Base-by-base conservation (phyloP, 2,113 vertebrate genomes). In the Myxocyprinus asiaticus region DNA sequence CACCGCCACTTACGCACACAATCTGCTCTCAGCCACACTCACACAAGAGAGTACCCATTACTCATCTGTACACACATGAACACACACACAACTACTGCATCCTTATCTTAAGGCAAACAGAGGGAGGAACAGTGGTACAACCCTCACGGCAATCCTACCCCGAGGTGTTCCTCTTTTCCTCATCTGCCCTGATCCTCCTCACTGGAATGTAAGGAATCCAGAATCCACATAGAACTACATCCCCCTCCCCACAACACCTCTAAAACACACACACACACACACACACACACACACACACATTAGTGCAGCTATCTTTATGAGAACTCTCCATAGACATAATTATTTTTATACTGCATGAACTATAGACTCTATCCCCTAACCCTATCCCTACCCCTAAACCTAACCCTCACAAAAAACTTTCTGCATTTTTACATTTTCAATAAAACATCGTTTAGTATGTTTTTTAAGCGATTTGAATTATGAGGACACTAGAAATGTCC, bases 231-330 rank as follows among this genome's bases (percentile, higher is more conserved):
- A 47, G 33, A 66, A 43, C 43, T 33, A 3, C 22, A 33, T 33
- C 22, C 22, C 22, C 22, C 22, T 33, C 22, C 22, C 22, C 22
- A 55, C 61, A 76, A 22, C 22, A 33, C 22, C 22, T 33, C 22
- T 33, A 33, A 33, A 33, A 33, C 22, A 33, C 22, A 33, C 22
- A 84, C 47, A 64, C 6, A 71, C 59, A 75, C 63, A 48, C 45
- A 63, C n/a, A 62, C 81, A 84, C 47, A 64, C 6, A 71, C 59
- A 75, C 63, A 48, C 45, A 63, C n/a, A 62, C 65, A 69, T 33
- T 33, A 33, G 22, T 33, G 22, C 22, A 3, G 22, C 22, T 33
- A 33, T 33, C 22, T 3, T 33, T 33, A 33, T 33, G 22, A 33
- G 22, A 3, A 33, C 22, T 33, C 22, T 33, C 22, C 22, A 33